A percentile compares a stretch with the other conserved stretches of the same genome.
These are phyloP conservation scores for Morone saxatilis DNA, from an alignment of 2,113 vertebrate species.

Conservation along the genomic window DNA sequence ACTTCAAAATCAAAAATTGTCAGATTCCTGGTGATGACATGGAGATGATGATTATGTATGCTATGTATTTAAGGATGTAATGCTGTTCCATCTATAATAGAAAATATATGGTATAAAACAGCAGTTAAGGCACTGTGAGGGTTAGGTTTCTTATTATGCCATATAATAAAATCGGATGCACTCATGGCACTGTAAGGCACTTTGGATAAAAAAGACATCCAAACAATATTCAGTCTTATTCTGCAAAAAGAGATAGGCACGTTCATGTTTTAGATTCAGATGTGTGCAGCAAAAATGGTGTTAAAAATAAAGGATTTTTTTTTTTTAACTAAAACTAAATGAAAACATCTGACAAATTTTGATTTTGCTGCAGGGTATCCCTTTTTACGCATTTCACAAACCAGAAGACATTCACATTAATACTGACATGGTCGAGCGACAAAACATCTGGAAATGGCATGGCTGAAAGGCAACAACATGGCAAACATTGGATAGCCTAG, in stretches of 20 bases:
- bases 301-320: conserved; percentile 15
- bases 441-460: conserved; percentile 71
- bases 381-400: conserved; percentile 73
- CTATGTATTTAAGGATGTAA: conserved; percentile 17
- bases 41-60: conserved; percentile 11
- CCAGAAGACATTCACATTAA: conserved; percentile 84
- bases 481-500: conserved; percentile 72
- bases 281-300: conserved; percentile 24
- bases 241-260: conserved; percentile 38
- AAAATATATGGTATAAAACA: conserved; percentile 48
- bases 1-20: conserved; percentile 74
- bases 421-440: conserved; percentile 78
- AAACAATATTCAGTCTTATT: conserved; percentile 8
- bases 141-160: conserved; percentile 34
- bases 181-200: conserved; percentile 34
- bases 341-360: conserved; percentile 75
- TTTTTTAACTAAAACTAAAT: conserved; percentile 21
- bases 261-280: conserved; percentile 42
- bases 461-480: conserved; percentile 68
- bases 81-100: conserved; percentile 31
- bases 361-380: conserved; percentile 69
- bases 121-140: conserved; percentile 55
- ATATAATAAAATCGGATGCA: conserved; percentile 40
- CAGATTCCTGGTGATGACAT: conserved; percentile 49
- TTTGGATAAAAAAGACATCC: conserved; percentile 46